Evolutionary conservation across 2,797 vertebrate genomes (phyloP).

Genomic region (Enoplosus armatus): DNA sequence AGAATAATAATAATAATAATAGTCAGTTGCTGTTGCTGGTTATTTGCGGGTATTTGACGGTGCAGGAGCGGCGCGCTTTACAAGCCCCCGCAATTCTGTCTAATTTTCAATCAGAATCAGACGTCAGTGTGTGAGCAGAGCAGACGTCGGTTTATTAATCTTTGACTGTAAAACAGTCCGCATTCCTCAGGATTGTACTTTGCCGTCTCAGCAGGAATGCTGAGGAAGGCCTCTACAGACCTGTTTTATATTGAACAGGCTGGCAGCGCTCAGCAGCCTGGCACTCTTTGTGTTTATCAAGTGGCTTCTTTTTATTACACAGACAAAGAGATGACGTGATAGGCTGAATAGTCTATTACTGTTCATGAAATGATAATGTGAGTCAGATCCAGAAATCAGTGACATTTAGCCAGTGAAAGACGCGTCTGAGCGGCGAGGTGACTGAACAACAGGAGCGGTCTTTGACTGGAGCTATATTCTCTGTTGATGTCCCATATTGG

Average conservation of each 20-base stretch:
- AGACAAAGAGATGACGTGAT: conserved; percentile 76
- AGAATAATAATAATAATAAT: not conserved
- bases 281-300: conserved; percentile 63
- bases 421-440: conserved; percentile 46
- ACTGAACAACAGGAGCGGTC: conserved; percentile 55
- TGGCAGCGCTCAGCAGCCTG: conserved; percentile 44
- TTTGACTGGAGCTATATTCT: conserved; percentile 40
- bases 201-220: conserved; percentile 40
- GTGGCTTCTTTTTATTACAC: conserved; percentile 32
- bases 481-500: conserved; percentile 73
- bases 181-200: conserved; percentile 45
- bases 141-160: conserved; percentile 43
- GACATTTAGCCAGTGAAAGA: no score
- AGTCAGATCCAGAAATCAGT: conserved; percentile 40
- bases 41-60: conserved; percentile 26
- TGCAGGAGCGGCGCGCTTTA: conserved; percentile 44
- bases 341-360: conserved; percentile 48
- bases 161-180: conserved; percentile 28
- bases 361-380: conserved; percentile 19
- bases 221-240: conserved; percentile 52
- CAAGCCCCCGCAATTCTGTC: conserved; percentile 49
- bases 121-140: conserved; percentile 33
- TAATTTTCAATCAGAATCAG: conserved; percentile 61
- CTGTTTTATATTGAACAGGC: conserved; percentile 28
- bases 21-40: not conserved